phyloP scores from a whole-genome alignment of 2,888 invertebrate genomes.

The Coremacera marginata region DNA sequence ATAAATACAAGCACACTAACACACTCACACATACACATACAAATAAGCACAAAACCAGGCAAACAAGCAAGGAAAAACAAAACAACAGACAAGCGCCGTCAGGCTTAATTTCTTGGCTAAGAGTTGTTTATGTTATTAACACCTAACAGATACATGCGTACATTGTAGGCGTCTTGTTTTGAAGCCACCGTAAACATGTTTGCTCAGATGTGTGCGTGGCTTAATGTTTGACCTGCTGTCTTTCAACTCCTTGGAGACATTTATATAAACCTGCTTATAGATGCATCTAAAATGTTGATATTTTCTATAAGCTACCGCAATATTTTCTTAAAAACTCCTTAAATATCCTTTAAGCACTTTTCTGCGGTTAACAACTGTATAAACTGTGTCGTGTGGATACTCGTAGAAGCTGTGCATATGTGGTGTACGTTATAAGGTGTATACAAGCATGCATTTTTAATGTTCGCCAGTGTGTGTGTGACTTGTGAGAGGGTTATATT shows the following conservation, averaged over 20 bases:
- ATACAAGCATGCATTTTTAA: constrained; percentile 6
- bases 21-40: background rate
- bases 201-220: too few species aligned
- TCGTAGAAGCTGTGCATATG: background rate
- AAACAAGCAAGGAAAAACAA: background rate
- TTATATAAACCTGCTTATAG: background rate
- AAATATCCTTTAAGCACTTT: background rate
- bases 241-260: background rate
- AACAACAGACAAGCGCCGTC: background rate
- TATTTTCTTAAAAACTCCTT: constrained; percentile 10
- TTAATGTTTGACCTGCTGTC: constrained; percentile 2
- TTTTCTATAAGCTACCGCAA: background rate
- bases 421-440: background rate
- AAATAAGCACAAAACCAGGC: constrained; percentile 26
- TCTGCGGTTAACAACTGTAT: too few species aligned
- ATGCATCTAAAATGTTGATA: constrained; percentile 1
- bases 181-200: background rate
- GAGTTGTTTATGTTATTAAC: constrained; percentile 20
- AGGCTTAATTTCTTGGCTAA: constrained; percentile 18
- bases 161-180: background rate
- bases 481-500: background rate
- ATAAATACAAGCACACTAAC: constrained; percentile 6
- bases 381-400: too few species aligned
- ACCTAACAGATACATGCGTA: constrained; percentile 17
- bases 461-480: background rate